Base-by-base conservation (phyloP, 2,113 vertebrate species). In the Rhinoderma darwinii region DNA sequence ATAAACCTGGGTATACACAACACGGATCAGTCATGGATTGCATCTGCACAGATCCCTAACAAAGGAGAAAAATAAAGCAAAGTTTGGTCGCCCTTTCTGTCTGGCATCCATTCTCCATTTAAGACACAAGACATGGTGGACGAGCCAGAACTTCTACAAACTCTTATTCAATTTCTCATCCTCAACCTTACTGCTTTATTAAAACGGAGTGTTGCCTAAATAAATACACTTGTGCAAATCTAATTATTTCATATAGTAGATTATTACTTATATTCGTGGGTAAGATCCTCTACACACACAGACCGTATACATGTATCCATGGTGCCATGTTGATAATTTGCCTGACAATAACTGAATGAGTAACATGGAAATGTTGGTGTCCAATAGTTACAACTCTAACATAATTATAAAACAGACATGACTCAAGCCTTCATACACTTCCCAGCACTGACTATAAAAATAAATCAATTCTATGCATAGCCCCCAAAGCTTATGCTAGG, bases 381-480 rank as follows among this genome's bases (percentile, higher is more conserved):
- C n/a, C 56, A 61, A 27, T 47, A 25, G 5, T 56, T 56, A 6
- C 20, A n/a, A n/a, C n/a, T n/a, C 20, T 1, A 15, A 37, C 18
- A 20, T 2, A 37, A 70, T 39, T 39, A 70, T 37, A 70, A 70
- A 70, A 39, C 66, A 22, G 17, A 70, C 66, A 70, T 22, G 35
- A 70, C 66, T 66, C 27, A 74, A 12, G 41, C 41, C 73, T 32
- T 9, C 17, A 50, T 77, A 0, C 25, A 27, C 25, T 61, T 61
- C 54, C 11, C 22, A 63, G 51, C 51, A 80, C 32, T 79, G 22
- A 56, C 78, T 37, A 63, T 17, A 61, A 80, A 20, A 59, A 37
- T 14, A 77, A 79, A 79, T 43, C 78, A 81, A 81, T 63, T 17
- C 4, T 27, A n/a, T 61, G 78, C 35, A 63, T 10, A 81, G 22